A percentile compares a stretch with the other conserved stretches of the same genome.
These are phyloP conservation scores for Psylliodes chrysocephalus DNA, from an alignment of 2,888 invertebrate species.

Conservation along the genomic window DNA sequence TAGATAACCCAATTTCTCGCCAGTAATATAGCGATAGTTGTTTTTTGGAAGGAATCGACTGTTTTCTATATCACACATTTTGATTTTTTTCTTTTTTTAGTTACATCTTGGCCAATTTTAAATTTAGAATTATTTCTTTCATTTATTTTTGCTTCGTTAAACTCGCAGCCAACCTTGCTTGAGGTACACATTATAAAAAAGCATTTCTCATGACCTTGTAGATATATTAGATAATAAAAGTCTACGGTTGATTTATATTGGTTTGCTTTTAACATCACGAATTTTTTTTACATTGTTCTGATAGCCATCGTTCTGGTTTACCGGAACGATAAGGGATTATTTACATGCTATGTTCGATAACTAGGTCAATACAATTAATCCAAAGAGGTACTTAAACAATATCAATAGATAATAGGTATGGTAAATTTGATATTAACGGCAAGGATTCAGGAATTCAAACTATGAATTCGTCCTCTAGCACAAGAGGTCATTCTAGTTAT, in stretches of 20 bases:
- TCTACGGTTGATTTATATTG: no score
- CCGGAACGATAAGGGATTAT: constrained; percentile 8
- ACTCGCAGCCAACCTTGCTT: not conserved
- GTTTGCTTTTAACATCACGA: not conserved
- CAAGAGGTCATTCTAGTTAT: no score
- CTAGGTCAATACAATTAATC: constrained; percentile 7
- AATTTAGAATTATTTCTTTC: no score
- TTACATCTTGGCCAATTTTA: no score
- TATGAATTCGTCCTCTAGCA: no score
- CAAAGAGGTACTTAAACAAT: not conserved
- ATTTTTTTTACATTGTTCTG: not conserved
- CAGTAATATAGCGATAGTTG: no score
- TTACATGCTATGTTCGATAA: constrained; percentile 1
- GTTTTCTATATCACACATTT: no score
- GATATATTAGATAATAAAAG: not conserved
- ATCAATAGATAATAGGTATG: not conserved
- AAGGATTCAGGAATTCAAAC: not conserved
- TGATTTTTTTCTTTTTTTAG: no score
- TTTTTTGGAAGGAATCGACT: no score
- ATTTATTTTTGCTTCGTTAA: no score
- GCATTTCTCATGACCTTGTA: not conserved
- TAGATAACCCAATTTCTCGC: no score
- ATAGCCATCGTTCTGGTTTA: not conserved
- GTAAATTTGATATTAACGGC: not conserved
- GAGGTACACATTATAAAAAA: not conserved